Base-by-base conservation (phyloP, 37 sponge, comb jelly and placozoan species). In the Cliona cf. orientalis region DNA sequence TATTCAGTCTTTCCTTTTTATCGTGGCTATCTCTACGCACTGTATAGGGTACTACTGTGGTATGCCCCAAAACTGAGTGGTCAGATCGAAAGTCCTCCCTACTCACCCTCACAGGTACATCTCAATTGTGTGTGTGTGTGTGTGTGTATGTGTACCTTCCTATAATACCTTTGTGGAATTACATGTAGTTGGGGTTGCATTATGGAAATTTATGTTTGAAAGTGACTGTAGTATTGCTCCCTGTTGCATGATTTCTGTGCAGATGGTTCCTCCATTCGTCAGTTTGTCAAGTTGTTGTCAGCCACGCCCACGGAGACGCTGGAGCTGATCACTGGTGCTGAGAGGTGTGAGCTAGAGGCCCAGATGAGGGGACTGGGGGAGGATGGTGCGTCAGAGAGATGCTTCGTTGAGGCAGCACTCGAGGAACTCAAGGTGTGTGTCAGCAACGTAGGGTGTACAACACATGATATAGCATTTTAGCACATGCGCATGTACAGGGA, bases 371-470 rank as follows among this genome's bases (percentile, higher is more conserved):
- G 64, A 4, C 42, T 93, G 35, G 58, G 58, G 9, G 25, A 42
- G 14, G 90, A 85, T 46, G 86, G 85, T 60, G 87, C 56, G 57
- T 81, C 91, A 22, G 91, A 91, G 43, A 56, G 75, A 49, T 82
- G 86, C 46, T 91, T 91, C 66, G 61, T 91, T 6, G 86, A 91
- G 39, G 34, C 46, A 61, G 86, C 87, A 28, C 73, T 91, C 29
- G 87, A 81, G 62, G 83, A 86, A 22, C 67, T 91, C 1, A 59
- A 81, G 82, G 87, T 85, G 12, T 1, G 72, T 17, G 6, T 75
- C 59, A 9, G 29, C 0, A 2, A 28, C 72, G 42, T n/a, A n/a
- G n/a, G n/a, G n/a, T n/a, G n/a, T n/a, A n/a, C n/a, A n/a, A n/a
- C n/a, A n/a, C n/a, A n/a, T n/a, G n/a, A n/a, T n/a, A n/a, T n/a